Evolutionary conservation across 2,113 vertebrate species (phyloP).

Genomic region (Danionella cerebrum): DNA sequence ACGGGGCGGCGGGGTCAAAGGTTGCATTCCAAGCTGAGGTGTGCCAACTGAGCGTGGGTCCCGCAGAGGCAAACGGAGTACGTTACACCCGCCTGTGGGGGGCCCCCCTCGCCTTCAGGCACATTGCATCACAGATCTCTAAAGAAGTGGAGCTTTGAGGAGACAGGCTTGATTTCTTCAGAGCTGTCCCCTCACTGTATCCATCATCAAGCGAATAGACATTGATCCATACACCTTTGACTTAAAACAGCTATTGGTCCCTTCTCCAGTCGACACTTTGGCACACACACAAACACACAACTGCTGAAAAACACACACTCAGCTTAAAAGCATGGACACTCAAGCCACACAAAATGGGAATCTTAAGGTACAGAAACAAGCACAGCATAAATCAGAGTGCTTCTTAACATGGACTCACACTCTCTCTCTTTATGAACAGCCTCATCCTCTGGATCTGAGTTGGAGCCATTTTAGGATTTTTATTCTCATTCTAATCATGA

Average conservation of each 20-base stretch:
- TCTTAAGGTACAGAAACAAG: conserved; percentile 39
- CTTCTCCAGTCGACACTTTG: conserved; percentile 19
- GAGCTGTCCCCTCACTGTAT: conserved; percentile 3
- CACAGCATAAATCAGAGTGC: background rate
- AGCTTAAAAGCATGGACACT: conserved; percentile 14
- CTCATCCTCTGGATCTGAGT: conserved; percentile 55
- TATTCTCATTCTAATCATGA: conserved; percentile 61
- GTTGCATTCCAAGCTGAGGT: conserved; percentile 82
- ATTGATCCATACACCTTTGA: conserved; percentile 41
- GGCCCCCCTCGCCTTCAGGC: conserved; percentile 77
- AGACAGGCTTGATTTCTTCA: background rate
- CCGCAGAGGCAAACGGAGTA: conserved; percentile 70
- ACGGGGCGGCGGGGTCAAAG: conserved; percentile 67
- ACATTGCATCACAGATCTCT: conserved; percentile 79
- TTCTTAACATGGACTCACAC: conserved; percentile 16
- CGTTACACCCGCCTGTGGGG: conserved; percentile 78
- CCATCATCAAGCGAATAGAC: conserved; percentile 11
- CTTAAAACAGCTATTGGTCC: conserved; percentile 40
- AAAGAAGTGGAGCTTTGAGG: conserved; percentile 77
- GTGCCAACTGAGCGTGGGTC: conserved; percentile 74
- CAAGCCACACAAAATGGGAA: conserved; percentile 15
- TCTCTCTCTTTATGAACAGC: conserved; percentile 38
- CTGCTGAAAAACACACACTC: conserved; percentile 3
- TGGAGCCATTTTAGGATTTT: conserved; percentile 57
- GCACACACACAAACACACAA: conserved; percentile 34